Evolutionary conservation across 2,113 vertebrate species (phyloP).

Genomic region (Cyprinodon brontotheroides): DNA sequence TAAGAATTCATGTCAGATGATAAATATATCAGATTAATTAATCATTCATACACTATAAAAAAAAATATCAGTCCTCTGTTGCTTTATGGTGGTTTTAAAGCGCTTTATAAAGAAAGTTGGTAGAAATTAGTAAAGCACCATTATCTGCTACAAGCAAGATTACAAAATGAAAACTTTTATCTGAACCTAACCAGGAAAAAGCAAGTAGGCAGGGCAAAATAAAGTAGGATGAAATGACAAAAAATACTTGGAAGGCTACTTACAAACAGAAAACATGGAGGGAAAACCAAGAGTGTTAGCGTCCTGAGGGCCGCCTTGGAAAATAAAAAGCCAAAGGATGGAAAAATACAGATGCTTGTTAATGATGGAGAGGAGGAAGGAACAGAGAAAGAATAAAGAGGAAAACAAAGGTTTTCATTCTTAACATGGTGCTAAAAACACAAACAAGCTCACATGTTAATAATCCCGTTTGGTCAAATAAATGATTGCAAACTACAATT

Average conservation of each 20-base stretch:
- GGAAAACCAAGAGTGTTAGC: slow-evolving; percentile 92
- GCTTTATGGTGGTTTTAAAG: no score
- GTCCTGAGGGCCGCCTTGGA: slow-evolving; percentile 90
- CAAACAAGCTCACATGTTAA: neutral
- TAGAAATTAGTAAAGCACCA: neutral
- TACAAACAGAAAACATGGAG: slow-evolving; percentile 97
- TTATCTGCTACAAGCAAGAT: neutral
- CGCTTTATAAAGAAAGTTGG: no score
- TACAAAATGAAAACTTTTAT: slow-evolving; percentile 1
- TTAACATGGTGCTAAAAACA: neutral
- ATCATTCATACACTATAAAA: neutral
- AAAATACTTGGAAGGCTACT: slow-evolving; percentile 82
- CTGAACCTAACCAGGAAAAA: slow-evolving; percentile 8
- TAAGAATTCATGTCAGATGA: neutral
- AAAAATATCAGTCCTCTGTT: no score
- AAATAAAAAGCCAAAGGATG: slow-evolving; percentile 68
- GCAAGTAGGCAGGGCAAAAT: neutral
- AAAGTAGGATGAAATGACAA: slow-evolving; percentile 37
- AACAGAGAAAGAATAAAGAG: slow-evolving; percentile 32
- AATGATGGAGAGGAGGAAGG: slow-evolving; percentile 51
- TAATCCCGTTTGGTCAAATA: neutral
- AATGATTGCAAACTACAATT: neutral
- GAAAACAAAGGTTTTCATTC: neutral
- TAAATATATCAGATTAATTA: neutral
- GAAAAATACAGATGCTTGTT: slow-evolving; percentile 80